Evolutionary conservation across 1,140 invertebrate species (phyloP).

Genomic region (Brachionus manjavacas): DNA sequence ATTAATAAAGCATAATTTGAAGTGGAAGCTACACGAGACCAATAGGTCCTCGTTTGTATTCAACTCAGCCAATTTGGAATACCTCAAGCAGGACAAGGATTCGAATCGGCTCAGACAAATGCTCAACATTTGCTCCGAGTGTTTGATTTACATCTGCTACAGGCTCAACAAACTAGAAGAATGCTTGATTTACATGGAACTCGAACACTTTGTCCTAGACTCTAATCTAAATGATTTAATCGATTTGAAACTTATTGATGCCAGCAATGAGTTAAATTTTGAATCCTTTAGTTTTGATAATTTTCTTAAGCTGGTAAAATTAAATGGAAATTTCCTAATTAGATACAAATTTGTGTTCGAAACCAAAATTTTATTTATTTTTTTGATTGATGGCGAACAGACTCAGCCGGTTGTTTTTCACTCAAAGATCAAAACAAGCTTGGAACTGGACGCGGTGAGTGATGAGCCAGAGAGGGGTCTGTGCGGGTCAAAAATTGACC

Average conservation of each 20-base stretch:
- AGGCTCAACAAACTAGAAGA: background rate
- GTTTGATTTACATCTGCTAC: constrained; percentile 3
- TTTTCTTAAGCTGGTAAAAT: background rate
- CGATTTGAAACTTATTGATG: constrained; percentile 16
- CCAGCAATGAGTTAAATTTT: background rate
- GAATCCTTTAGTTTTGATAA: background rate
- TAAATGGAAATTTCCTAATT: background rate
- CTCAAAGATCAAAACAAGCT: background rate
- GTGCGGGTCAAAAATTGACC: background rate
- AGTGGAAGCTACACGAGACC: constrained; percentile 6
- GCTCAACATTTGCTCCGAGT: constrained; percentile 11
- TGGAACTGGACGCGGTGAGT: background rate
- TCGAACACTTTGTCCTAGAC: background rate
- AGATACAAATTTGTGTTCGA: constrained; percentile 36
- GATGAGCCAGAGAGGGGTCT: background rate
- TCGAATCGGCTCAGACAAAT: background rate
- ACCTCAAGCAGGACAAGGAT: background rate
- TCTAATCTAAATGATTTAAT: constrained; percentile 23
- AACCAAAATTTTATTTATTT: background rate
- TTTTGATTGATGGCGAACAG: background rate
- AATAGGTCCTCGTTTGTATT: background rate
- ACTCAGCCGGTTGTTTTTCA: background rate
- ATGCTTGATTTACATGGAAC: constrained; percentile 24
- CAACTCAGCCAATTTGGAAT: background rate
- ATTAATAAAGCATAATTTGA: background rate